phyloP scores from a whole-genome alignment of 2,888 invertebrate species.

The Sarcophaga variegata region DNA sequence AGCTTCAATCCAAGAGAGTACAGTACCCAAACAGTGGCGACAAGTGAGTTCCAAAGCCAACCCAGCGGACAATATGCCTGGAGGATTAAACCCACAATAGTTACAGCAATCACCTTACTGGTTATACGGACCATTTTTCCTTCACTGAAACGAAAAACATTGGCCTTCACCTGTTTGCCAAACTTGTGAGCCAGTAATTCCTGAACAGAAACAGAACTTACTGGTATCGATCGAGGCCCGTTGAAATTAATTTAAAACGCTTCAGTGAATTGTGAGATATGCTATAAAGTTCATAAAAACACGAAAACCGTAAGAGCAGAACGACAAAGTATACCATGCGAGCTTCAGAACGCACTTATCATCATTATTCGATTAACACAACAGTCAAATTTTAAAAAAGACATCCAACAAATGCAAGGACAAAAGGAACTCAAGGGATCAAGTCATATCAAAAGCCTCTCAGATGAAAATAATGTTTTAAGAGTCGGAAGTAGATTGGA shows the following conservation, averaged over 20 bases:
- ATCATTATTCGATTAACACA: neutral
- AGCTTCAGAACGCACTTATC: neutral
- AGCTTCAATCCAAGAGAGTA: neutral
- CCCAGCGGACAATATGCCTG: too few relatives aligned
- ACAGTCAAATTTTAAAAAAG: neutral
- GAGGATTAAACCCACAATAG: neutral
- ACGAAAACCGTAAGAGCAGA: too few relatives aligned
- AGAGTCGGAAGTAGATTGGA: too few relatives aligned
- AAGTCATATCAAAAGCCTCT: too few relatives aligned
- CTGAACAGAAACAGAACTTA: neutral
- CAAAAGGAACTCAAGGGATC: too few relatives aligned
- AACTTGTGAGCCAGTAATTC: too few relatives aligned
- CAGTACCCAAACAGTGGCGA: neutral
- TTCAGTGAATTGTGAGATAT: neutral
- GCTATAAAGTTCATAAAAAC: neutral
- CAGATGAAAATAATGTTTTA: too few relatives aligned
- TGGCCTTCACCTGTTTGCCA: neutral
- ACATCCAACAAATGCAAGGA: too few relatives aligned
- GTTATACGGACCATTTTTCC: neutral
- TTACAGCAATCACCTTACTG: neutral
- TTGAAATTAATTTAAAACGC: neutral
- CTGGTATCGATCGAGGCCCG: neutral
- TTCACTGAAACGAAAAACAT: constrained; percentile 2
- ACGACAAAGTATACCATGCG: neutral
- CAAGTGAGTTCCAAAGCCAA: neutral